Percentiles rank a stretch among this genome's conserved stretches.
Evolutionary conservation across 2,113 vertebrate genomes (phyloP).

Genomic region (Progne subis): DNA sequence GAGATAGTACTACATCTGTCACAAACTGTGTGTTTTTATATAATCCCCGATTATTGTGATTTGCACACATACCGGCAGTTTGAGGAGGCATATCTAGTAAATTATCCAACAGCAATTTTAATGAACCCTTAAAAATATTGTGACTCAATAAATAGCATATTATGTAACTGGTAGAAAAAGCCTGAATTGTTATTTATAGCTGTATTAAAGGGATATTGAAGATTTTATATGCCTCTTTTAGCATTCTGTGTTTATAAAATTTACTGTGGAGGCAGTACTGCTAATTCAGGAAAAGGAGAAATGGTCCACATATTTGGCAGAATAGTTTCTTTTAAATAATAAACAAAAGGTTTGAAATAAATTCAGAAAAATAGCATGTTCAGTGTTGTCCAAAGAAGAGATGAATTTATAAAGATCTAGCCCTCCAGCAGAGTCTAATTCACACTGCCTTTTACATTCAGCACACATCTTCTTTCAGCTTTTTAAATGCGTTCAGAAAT

Average conservation of each 20-base stretch:
- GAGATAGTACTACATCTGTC: not conserved
- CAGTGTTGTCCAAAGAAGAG: not conserved
- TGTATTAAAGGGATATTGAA: not conserved
- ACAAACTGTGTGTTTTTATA: not conserved
- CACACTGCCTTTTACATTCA: conserved; percentile 25
- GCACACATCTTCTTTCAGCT: not conserved
- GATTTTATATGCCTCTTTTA: not conserved
- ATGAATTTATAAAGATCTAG: not conserved
- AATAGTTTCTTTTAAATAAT: not conserved
- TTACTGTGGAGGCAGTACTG: not conserved
- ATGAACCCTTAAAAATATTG: not conserved
- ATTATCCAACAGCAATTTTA: conserved; percentile 1
- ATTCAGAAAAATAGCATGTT: not conserved
- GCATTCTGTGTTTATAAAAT: not conserved
- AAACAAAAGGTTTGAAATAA: conserved; percentile 1
- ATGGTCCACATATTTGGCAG: not conserved
- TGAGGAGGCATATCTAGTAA: not conserved
- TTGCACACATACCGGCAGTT: not conserved
- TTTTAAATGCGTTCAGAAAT: not conserved
- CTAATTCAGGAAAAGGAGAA: not conserved
- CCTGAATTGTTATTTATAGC: not conserved
- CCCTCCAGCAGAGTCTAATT: not conserved
- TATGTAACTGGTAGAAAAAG: not conserved
- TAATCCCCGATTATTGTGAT: not conserved
- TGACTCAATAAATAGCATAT: not conserved